Percentiles rank a stretch among this genome's conserved stretches.
Conservation (phyloP, 1,140 invertebrate species). For the Trichoplusia ni region DNA sequence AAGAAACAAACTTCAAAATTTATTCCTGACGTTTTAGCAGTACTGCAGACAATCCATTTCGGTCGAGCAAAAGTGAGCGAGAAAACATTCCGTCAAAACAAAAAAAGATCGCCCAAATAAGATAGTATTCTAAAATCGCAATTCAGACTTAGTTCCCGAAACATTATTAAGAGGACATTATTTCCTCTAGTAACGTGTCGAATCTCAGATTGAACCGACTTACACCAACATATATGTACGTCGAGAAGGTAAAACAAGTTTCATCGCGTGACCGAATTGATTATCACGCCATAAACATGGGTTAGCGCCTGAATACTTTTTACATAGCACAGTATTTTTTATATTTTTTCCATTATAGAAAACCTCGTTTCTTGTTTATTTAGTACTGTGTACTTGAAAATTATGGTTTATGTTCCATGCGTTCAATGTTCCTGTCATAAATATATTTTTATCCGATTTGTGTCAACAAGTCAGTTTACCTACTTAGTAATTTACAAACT, state of each 20-base stretch:
- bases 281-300: conserved; percentile 37
- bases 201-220: not conserved
- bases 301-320: conserved; percentile 6
- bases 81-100: too few species aligned
- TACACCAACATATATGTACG: not conserved
- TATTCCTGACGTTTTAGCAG: too few species aligned
- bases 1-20: too few species aligned
- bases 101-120: too few species aligned
- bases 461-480: too few species aligned
- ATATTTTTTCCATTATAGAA: not conserved
- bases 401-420: not conserved
- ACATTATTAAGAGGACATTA: too few species aligned
- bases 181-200: not conserved
- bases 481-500: too few species aligned
- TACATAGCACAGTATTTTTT: conserved; percentile 2
- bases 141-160: too few species aligned
- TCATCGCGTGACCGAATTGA: conserved; percentile 41
- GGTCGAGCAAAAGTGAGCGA: too few species aligned
- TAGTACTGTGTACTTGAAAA: not conserved
- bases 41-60: too few species aligned
- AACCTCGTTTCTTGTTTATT: conserved; percentile 7
- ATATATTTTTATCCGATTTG: too few species aligned
- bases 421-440: not conserved
- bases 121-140: too few species aligned
- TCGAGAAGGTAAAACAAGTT: not conserved